phyloP scores from a whole-genome alignment of 53 echinoderm and acorn worm genomes.

The Stichopus horrens region DNA sequence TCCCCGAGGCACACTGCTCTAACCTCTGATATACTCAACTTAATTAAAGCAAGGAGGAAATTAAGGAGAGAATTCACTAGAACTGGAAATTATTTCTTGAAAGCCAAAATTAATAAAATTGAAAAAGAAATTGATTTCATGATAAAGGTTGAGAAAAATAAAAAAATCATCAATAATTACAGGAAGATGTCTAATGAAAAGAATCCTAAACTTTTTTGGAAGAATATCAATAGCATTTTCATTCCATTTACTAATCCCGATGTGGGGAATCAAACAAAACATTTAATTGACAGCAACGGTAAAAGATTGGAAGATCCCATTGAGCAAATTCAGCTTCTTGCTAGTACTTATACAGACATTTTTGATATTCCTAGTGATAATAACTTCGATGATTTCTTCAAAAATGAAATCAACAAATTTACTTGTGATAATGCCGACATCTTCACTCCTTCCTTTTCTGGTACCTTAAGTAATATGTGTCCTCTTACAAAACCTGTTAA shows the following conservation, averaged over 20 bases:
- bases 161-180: no score
- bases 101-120: background rate
- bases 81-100: background rate
- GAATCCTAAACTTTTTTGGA: no score
- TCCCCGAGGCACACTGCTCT: no score
- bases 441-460: background rate
- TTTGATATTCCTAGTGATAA: background rate
- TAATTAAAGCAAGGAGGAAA: constrained; percentile 2
- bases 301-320: background rate
- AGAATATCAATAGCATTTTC: background rate
- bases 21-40: background rate
- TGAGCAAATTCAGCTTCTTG: background rate
- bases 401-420: background rate
- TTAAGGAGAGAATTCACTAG: background rate
- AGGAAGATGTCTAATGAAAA: no score
- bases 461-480: background rate
- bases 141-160: background rate
- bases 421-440: background rate
- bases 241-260: background rate
- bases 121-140: background rate
- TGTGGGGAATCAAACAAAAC: background rate
- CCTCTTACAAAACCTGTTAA: background rate
- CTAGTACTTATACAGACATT: background rate
- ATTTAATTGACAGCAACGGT: background rate
- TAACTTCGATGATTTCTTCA: background rate